A percentile compares a stretch with the other conserved stretches of the same genome.
These are phyloP conservation scores for Panulirus ornatus DNA, from an alignment of 1,140 invertebrate genomes.

Conservation along the genomic window DNA sequence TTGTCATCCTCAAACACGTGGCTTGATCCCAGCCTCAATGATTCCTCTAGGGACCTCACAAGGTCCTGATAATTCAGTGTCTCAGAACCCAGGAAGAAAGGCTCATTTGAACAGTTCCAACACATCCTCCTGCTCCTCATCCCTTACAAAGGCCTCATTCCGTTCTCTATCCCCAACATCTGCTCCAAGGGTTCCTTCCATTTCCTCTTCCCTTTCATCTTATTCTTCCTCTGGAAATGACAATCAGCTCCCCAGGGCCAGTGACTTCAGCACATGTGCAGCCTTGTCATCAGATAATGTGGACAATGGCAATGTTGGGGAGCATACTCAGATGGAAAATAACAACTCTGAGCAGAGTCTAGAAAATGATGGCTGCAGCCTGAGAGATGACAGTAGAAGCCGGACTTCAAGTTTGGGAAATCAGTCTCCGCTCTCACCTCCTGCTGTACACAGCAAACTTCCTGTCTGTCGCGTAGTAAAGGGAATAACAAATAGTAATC, in stretches of 20 bases:
- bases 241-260: slow-evolving; percentile 25
- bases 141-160: slow-evolving; percentile 33
- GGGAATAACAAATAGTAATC: slow-evolving; percentile 72
- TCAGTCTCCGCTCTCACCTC: slow-evolving; percentile 27
- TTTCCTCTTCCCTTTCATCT: slow-evolving; percentile 29
- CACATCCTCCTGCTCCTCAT: neutral
- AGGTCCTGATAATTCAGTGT: slow-evolving; percentile 31
- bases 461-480: slow-evolving; percentile 67
- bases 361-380: slow-evolving; percentile 29
- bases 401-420: slow-evolving; percentile 12
- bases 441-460: slow-evolving; percentile 56
- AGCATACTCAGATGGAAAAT: slow-evolving; percentile 53
- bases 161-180: slow-evolving; percentile 30
- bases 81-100: slow-evolving; percentile 48
- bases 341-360: slow-evolving; percentile 52
- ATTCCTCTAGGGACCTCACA: slow-evolving; percentile 21
- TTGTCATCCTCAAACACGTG: slow-evolving; percentile 40
- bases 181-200: slow-evolving; percentile 27
- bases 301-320: slow-evolving; percentile 65
- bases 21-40: slow-evolving; percentile 23
- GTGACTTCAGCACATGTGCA: slow-evolving; percentile 22
- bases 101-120: slow-evolving; percentile 13
- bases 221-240: slow-evolving; percentile 34
- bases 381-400: slow-evolving; percentile 45
- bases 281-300: slow-evolving; percentile 36